Conservation (phyloP, 1,140 invertebrate genomes). For the Muscidifurax raptorellus region DNA sequence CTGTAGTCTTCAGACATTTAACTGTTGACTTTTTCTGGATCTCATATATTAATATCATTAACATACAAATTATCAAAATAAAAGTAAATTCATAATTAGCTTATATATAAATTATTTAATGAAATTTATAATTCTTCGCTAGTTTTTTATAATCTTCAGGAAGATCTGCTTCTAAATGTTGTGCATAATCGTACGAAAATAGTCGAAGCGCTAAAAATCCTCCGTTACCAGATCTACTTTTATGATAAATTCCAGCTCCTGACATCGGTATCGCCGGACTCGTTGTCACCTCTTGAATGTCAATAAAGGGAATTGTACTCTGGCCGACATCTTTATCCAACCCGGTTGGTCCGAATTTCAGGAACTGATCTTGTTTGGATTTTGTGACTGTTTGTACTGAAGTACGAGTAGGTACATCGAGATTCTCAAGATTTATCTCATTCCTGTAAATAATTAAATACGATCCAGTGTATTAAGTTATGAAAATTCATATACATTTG, state of each 20-base stretch:
- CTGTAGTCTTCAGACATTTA: too few species aligned
- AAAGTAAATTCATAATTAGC: too few species aligned
- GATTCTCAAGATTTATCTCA: neutral
- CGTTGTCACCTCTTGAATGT: neutral
- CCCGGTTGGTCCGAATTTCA: neutral
- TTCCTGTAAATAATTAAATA: neutral
- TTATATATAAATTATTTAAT: too few species aligned
- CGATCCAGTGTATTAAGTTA: too few species aligned
- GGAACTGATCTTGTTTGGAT: neutral
- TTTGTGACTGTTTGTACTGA: neutral
- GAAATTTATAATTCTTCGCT: too few species aligned
- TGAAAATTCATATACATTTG: too few species aligned
- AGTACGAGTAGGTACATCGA: neutral
- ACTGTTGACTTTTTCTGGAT: too few species aligned
- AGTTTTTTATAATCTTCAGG: neutral
- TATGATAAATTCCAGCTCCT: constrained; percentile 6
- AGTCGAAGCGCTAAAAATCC: neutral
- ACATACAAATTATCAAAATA: too few species aligned
- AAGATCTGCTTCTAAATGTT: neutral
- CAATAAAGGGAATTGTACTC: constrained; percentile 20
- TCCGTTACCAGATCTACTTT: neutral
- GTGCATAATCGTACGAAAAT: neutral
- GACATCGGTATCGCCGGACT: neutral
- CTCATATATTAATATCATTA: too few species aligned
- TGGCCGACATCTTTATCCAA: constrained; percentile 7